A percentile compares a stretch with the other conserved stretches of the same genome.
Evolutionary conservation across 2,113 vertebrate genomes (phyloP).

Genomic region (Microcebus ravelobensis): DNA sequence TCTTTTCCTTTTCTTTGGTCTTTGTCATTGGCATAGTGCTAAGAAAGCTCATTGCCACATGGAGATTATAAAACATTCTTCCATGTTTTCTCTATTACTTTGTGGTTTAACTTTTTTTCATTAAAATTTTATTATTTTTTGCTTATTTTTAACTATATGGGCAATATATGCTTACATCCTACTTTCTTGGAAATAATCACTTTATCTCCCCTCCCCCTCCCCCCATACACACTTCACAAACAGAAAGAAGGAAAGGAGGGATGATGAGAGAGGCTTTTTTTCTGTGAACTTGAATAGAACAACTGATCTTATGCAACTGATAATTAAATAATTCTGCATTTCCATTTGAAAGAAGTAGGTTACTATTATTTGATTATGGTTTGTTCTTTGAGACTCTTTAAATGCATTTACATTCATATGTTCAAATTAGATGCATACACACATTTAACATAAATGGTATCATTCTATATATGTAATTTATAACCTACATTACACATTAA

Average conservation of each 20-base stretch:
- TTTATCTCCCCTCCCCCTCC: neutral
- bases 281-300: neutral
- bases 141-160: conserved; percentile 1
- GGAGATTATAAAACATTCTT: conserved; percentile 15
- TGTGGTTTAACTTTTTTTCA: neutral
- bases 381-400: neutral
- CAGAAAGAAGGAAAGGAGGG: neutral
- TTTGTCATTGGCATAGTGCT: neutral
- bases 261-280: neutral
- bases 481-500: neutral
- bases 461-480: neutral
- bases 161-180: neutral
- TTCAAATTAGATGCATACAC: neutral
- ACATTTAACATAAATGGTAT: neutral
- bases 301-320: neutral
- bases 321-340: neutral
- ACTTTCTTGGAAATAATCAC: neutral
- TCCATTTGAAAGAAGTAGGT: neutral
- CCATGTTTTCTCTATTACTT: neutral
- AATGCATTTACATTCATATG: neutral
- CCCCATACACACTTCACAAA: neutral
- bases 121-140: neutral
- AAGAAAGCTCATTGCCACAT: neutral
- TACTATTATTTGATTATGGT: neutral
- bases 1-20: neutral